Evolutionary conservation across 1,140 invertebrate genomes (phyloP), one percentile per base, ranked within the genome.

Genomic region (Drosophila parabipectinata): DNA sequence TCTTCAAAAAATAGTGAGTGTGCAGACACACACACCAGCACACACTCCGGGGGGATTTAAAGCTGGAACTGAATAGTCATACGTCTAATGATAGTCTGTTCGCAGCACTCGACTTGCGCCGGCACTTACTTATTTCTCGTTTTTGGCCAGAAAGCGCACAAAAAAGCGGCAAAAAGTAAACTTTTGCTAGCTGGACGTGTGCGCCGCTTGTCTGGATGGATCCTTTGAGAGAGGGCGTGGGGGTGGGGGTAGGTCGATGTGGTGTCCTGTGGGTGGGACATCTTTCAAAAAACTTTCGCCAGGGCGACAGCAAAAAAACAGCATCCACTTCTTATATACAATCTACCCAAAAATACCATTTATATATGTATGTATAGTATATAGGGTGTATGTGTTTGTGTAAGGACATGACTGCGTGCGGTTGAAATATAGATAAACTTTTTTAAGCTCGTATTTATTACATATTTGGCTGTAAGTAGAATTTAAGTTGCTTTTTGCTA

Each of bases 401-500:
- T 54, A 47, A 59, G 80, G 68, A 85, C 82, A 85, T 87, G 82
- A 87, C 81, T 85, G 81, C 82, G 82, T 87, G 82, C 59, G 82
- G 82, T 87, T 88, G 82, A 88, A 87, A 87, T 88, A 87, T 82
- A 87, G 82, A 88, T 88, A 87, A 87, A 87, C 79, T 88, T 87
- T 87, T 88, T 87, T 88, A 88, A 87, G 82, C 82, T 88, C 67
- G 82, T 88, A 87, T 87, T 88, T 87, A 87, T 87, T 88, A 88
- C 83, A 87, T 87, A 88, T 87, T 87, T 88, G 83, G 75, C 83
- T 83, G 83, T 87, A 87, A 87, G 83, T 88, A 79, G 83, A 89
- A 89, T 88, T 87, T 87, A 88, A 87, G 83, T 87, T 87, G 83
- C 72, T 87, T 88, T 83, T 83, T 83, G 84, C 73, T 57, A 21